Evolutionary conservation across 2,888 invertebrate species (phyloP), one percentile per base, ranked within the genome.

Genomic region (Meteorus colon): DNA sequence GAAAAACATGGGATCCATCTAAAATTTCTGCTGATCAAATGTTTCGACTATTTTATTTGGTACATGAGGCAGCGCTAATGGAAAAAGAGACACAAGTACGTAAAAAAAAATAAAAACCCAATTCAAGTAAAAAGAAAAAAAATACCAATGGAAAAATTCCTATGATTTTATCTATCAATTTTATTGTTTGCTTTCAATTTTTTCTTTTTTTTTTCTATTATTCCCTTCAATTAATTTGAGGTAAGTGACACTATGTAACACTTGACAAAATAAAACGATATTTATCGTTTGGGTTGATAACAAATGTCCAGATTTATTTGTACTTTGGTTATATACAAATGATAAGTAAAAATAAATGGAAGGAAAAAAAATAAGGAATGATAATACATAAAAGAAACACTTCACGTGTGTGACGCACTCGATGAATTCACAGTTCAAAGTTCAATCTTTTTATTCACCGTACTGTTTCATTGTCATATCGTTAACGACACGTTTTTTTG

Each of bases 11-110:
- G 96, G 93, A 96, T 87, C 94, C 96, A 0, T 93, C 92, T 77
- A 92, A 92, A 82, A 93, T 96, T 80, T 92, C 90, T 62, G 91
- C 95, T 0, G 96, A 96, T 85, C 94, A 95, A 86, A 88, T 96
- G 82, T 95, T 96, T 90, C 91, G 94, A 80, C 90, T 96, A 84
- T 94, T 96, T 86, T 96, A 96, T 88, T 90, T 96, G 82, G 93
- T 96, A 80, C 96, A 96, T 87, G 92, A 94, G 84, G 93, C 94
- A 0, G 95, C 96, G n/a, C 91, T 95, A 84, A 83, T 93, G 79
- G 95, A 95, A 87, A 94, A 94, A 0, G 94, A 95, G 89, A 94
- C 95, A 0, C 96, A 96, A 90, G 89, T 89, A 34, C 65, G 77
- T 73, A 51, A 60, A 55, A 65, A 29, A 19, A 4, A 34, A 72